Percentiles rank a stretch among this genome's conserved stretches.
phyloP scores from a whole-genome alignment of 30 jellyfish, hydroid and myxozoan genomes.

The Sanderia malayensis region DNA sequence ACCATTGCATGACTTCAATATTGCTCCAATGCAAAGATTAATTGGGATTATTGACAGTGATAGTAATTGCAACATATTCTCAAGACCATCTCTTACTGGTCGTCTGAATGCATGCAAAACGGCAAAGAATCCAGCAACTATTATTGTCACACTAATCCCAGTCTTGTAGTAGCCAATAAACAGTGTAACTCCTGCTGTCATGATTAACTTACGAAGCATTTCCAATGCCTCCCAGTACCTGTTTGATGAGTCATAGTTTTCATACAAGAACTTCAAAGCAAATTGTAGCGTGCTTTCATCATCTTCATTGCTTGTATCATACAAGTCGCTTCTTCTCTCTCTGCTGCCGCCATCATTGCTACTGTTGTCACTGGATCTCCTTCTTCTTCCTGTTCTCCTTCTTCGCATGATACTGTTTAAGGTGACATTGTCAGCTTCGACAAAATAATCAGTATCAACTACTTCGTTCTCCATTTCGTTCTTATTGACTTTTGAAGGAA shows the following conservation, averaged over 20 bases:
- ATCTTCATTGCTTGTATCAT: background rate
- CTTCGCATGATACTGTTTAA: no score
- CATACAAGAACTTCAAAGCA: conserved; percentile 39
- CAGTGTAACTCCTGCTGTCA: conserved; percentile 48
- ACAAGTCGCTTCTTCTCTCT: background rate
- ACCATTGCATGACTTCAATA: background rate
- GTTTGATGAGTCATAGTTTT: conserved; percentile 26
- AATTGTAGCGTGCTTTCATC: background rate
- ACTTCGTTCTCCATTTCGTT: no score
- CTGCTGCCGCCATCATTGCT: background rate
- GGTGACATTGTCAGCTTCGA: no score
- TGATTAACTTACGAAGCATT: conserved; percentile 37
- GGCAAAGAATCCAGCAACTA: conserved; percentile 21
- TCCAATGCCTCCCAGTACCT: conserved; percentile 60
- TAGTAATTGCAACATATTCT: conserved; percentile 37
- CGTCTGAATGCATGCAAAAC: conserved; percentile 27
- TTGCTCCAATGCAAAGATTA: conserved; percentile 36
- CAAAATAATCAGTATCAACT: no score
- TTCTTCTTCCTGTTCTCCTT: background rate
- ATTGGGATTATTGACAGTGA: conserved; percentile 28
- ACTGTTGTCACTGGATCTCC: background rate
- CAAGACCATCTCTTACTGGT: conserved; percentile 34
- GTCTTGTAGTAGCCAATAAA: conserved; percentile 14
- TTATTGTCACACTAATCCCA: conserved; percentile 9
- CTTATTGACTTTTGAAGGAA: no score